Percentiles rank a stretch among this genome's conserved stretches.
These are phyloP conservation scores for Drosophila subpulchrella DNA, from an alignment of 1,140 invertebrate genomes.

Conservation along the genomic window DNA sequence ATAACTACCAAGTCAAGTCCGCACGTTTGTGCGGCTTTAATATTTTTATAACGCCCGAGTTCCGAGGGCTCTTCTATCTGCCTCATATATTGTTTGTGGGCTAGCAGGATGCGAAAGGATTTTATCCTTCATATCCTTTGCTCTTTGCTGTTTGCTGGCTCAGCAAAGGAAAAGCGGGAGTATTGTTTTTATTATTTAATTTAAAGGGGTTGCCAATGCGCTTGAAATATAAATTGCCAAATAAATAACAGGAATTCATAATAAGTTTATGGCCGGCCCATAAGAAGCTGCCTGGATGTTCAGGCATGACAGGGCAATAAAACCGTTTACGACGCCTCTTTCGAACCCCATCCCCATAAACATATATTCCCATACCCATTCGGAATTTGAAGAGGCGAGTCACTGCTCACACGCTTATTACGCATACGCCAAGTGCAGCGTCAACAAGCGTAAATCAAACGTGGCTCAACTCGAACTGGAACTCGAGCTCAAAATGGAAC, in stretches of 20 bases:
- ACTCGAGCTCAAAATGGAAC: slow-evolving; percentile 54
- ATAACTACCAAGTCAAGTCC: slow-evolving; percentile 29
- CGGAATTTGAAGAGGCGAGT: slow-evolving; percentile 21
- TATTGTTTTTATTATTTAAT: slow-evolving; percentile 63
- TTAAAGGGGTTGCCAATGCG: slow-evolving; percentile 53
- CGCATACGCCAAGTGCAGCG: slow-evolving; percentile 68
- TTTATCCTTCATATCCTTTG: not conserved
- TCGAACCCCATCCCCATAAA: not conserved
- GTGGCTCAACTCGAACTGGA: slow-evolving; percentile 39
- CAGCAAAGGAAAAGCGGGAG: slow-evolving; percentile 14
- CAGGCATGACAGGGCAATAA: slow-evolving; percentile 44
- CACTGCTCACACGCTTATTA: slow-evolving; percentile 62
- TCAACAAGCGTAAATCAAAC: slow-evolving; percentile 69
- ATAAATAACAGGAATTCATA: slow-evolving; percentile 57
- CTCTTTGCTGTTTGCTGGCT: slow-evolving; percentile 12
- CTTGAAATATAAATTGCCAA: slow-evolving; percentile 54
- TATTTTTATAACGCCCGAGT: slow-evolving; percentile 45
- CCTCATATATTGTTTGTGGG: slow-evolving; percentile 17
- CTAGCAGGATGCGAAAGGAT: slow-evolving; percentile 14
- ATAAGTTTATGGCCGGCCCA: slow-evolving; percentile 34
- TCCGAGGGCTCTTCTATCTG: slow-evolving; percentile 25
- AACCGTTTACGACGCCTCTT: slow-evolving; percentile 44
- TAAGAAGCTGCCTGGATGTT: slow-evolving; percentile 25
- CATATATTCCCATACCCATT: not conserved
- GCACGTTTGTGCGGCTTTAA: slow-evolving; percentile 45